Percentiles rank a stretch among this genome's conserved stretches.
Conservation (phyloP, 2,888 invertebrate genomes). For the Drosophila cognata region DNA sequence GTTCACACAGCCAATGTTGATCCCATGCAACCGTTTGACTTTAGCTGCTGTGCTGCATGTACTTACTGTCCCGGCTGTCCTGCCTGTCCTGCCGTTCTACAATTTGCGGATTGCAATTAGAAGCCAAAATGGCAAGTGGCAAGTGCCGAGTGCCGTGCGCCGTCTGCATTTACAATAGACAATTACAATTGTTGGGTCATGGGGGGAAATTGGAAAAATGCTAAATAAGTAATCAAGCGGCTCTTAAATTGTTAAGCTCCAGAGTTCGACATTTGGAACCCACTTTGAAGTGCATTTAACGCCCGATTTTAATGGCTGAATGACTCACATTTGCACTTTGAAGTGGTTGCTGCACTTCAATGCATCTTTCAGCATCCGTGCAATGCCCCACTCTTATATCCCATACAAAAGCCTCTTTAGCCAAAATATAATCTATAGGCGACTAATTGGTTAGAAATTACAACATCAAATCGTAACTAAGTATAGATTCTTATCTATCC, state of each 20-base stretch:
- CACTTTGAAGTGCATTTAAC: slow-evolving; percentile 56
- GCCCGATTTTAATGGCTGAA: slow-evolving; percentile 45
- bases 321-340: slow-evolving; percentile 73
- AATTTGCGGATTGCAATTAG: slow-evolving; percentile 73
- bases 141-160: slow-evolving; percentile 38
- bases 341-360: slow-evolving; percentile 72
- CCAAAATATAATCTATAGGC: neutral
- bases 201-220: slow-evolving; percentile 76
- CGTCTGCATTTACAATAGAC: slow-evolving; percentile 50
- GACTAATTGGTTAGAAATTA: slow-evolving; percentile 20
- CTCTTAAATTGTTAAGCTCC: slow-evolving; percentile 34
- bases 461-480: neutral
- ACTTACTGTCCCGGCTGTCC: neutral
- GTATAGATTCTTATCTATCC: neutral
- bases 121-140: slow-evolving; percentile 43
- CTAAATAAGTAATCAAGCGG: slow-evolving; percentile 81
- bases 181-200: slow-evolving; percentile 64
- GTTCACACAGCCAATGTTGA: slow-evolving; percentile 40
- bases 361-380: slow-evolving; percentile 19
- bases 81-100: slow-evolving; percentile 13
- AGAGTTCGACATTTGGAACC: slow-evolving; percentile 18
- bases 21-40: slow-evolving; percentile 37
- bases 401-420: neutral
- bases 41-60: slow-evolving; percentile 11
- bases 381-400: slow-evolving; percentile 3